A percentile compares a stretch with the other conserved stretches of the same genome.
These are phyloP conservation scores for Pangasius larnaudii DNA, from an alignment of 2,797 vertebrate genomes.

Conservation along the genomic window DNA sequence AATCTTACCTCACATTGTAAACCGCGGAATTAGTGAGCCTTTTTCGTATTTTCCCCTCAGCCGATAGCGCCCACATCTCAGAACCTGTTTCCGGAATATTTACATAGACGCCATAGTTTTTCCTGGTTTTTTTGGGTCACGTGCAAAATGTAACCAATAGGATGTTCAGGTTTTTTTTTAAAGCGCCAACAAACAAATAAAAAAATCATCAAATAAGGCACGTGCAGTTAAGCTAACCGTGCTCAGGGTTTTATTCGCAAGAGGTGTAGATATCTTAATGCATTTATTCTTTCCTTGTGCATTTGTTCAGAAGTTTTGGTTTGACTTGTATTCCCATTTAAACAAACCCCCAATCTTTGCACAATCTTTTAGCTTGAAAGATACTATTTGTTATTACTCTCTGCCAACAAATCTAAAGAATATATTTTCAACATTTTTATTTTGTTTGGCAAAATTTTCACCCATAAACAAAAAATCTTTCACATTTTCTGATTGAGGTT, in stretches of 20 bases:
- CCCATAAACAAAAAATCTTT: neutral
- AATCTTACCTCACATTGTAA: conserved; percentile 43
- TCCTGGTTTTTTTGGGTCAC: conserved; percentile 48
- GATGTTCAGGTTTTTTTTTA: neutral
- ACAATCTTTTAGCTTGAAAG: neutral
- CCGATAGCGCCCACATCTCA: conserved; percentile 47
- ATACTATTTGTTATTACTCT: neutral
- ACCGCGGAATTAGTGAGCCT: conserved; percentile 1
- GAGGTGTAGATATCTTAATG: neutral
- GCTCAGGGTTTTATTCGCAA: neutral
- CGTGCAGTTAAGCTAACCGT: neutral
- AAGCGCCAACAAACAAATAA: neutral
- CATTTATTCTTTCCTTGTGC: neutral
- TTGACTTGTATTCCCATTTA: neutral
- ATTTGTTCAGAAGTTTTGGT: neutral
- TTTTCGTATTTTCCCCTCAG: conserved; percentile 15
- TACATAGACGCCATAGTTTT: conserved; percentile 37
- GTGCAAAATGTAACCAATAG: conserved; percentile 44
- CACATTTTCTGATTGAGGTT: too few relatives aligned
- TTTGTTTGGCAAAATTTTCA: neutral
- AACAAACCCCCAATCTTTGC: too few relatives aligned
- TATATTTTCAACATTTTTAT: neutral
- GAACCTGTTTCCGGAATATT: conserved; percentile 53
- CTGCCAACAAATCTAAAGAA: neutral
- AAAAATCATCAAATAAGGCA: neutral